phyloP scores from a whole-genome alignment of 2,888 invertebrate species.

The Orthonychiurus folsomi region DNA sequence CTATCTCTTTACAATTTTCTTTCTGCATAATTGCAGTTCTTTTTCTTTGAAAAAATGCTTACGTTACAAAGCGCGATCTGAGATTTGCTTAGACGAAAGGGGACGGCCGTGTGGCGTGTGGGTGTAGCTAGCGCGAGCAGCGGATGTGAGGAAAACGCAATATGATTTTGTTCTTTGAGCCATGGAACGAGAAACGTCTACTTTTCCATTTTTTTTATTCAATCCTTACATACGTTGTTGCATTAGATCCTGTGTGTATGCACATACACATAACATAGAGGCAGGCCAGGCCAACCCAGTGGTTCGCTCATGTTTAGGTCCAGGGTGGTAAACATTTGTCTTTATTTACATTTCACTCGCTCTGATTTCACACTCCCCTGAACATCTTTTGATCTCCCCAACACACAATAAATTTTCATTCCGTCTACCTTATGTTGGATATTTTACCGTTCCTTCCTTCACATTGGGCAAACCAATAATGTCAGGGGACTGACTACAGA shows the following conservation, averaged over 20 bases:
- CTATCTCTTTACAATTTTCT: too few relatives aligned
- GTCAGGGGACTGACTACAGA: not conserved
- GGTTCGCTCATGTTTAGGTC: not conserved
- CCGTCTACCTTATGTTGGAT: not conserved
- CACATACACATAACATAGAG: too few relatives aligned
- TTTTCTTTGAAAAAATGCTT: too few relatives aligned
- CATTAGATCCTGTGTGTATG: too few relatives aligned
- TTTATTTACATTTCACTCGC: constrained; percentile 36
- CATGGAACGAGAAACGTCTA: not conserved
- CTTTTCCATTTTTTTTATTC: too few relatives aligned
- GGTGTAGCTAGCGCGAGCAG: too few relatives aligned
- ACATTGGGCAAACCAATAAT: not conserved
- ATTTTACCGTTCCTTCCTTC: not conserved
- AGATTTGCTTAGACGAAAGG: not conserved
- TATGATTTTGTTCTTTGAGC: constrained; percentile 3
- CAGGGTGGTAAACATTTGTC: constrained; percentile 34
- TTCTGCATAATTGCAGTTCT: not conserved
- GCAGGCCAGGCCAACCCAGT: too few relatives aligned
- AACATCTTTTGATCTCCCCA: constrained; percentile 18
- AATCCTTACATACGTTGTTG: too few relatives aligned
- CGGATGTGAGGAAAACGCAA: not conserved
- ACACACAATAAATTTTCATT: constrained; percentile 21
- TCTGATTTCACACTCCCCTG: constrained; percentile 30
- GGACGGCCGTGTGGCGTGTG: too few relatives aligned
- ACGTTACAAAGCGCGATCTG: too few relatives aligned